Conservation (phyloP, 2,888 invertebrate genomes). For the Mesorhabditis belari region DNA sequence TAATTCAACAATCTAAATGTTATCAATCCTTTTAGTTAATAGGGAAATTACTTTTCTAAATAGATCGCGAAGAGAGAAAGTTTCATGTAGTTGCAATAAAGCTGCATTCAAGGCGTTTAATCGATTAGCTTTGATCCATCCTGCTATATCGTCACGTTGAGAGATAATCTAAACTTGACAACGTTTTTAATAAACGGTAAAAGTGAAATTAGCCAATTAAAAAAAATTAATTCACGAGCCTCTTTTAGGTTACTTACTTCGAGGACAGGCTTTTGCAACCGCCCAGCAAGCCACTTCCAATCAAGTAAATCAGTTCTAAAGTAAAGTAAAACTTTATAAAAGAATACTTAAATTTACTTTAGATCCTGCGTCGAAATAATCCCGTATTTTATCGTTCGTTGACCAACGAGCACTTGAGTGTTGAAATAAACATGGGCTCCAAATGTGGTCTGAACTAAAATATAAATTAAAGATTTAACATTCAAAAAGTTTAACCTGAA, state of each 20-base stretch:
- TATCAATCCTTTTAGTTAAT: no score
- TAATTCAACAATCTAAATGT: slow-evolving; percentile 68
- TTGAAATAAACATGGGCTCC: slow-evolving; percentile 90
- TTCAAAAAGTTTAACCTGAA: slow-evolving; percentile 61
- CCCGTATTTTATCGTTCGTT: slow-evolving; percentile 68
- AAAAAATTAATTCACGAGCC: no score
- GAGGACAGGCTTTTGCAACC: slow-evolving; percentile 87
- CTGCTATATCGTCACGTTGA: slow-evolving; percentile 10
- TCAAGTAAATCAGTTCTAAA: slow-evolving; percentile 68
- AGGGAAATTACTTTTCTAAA: slow-evolving; percentile 71
- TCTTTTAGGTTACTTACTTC: no score
- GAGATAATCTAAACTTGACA: slow-evolving; percentile 9
- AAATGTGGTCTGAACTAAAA: slow-evolving; percentile 68
- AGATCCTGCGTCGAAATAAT: slow-evolving; percentile 73
- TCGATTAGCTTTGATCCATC: slow-evolving; percentile 18
- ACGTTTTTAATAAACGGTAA: neutral
- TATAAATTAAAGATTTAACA: neutral
- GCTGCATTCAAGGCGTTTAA: slow-evolving; percentile 66
- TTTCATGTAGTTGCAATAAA: slow-evolving; percentile 75
- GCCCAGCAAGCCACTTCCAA: slow-evolving; percentile 82
- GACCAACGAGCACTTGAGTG: slow-evolving; percentile 68
- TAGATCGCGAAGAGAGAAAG: slow-evolving; percentile 64
- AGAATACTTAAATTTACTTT: slow-evolving; percentile 16
- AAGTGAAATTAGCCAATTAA: no score
- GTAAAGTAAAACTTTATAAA: no score